Conservation (phyloP, 2,797 vertebrate species). For the Lophotriccus pileatus region DNA sequence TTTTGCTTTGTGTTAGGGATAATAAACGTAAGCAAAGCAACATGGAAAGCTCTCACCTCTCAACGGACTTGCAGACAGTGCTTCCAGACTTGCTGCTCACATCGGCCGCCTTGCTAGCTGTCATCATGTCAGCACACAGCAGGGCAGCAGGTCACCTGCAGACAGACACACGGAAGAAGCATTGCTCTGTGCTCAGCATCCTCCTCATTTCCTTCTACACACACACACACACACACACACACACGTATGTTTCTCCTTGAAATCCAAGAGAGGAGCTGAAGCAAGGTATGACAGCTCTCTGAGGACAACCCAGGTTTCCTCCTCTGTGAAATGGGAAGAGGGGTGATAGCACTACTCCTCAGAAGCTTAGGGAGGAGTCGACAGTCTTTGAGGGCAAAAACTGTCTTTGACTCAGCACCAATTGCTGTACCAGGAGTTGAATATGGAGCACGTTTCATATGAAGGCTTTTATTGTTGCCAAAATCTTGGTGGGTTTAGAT, state of each 20-base stretch:
- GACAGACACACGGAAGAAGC: not conserved
- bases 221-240: not conserved
- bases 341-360: not conserved
- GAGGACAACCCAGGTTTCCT: not conserved
- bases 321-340: not conserved
- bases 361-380: not conserved
- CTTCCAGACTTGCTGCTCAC: constrained; percentile 67
- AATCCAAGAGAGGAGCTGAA: not conserved
- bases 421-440: not conserved
- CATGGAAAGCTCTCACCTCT: constrained; percentile 55
- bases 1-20: not conserved
- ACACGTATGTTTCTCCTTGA: rapidly evolving
- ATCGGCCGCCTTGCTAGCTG: constrained; percentile 42
- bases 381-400: not conserved
- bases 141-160: constrained; percentile 59
- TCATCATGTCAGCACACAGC: constrained; percentile 76
- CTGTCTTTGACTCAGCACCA: not conserved
- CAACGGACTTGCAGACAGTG: constrained; percentile 25
- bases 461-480: not conserved
- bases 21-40: not conserved
- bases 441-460: not conserved
- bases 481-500: not conserved
- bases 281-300: not conserved
- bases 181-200: not conserved
- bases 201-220: not conserved